Base-by-base conservation (phyloP, 1,140 invertebrate species). In the Aplysia californica region DNA sequence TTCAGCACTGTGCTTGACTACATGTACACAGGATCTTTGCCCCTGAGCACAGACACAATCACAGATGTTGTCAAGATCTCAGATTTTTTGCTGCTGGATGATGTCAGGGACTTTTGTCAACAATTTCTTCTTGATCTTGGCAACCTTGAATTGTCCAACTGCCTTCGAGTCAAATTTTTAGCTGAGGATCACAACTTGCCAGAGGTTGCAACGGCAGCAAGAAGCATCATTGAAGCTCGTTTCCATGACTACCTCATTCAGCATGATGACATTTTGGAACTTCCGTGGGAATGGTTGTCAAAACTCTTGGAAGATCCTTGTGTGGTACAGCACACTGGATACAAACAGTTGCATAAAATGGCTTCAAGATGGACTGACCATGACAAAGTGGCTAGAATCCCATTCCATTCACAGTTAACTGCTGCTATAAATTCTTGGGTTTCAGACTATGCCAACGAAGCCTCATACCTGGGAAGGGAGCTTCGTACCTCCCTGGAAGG, bases 1-100 rank as follows among this genome's bases (percentile, higher is more conserved):
- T 93, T 94, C 64, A 78, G 78, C 15, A 72, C 65, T 74, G 91
- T 97, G 0, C 91, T 98, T 71, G 94, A 96, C 84, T 98, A 97
- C 88, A 96, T 98, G 87, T 98, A 98, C 85, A 95, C 96, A 83
- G 96, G 96, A 20, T 88, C 91, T 79, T 87, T 93, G 15, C 85
- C 88, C 23, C 85, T 93, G 18, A 90, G 85, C 39, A 92, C 95
- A 88, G 92, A 93, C 38, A 96, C 96, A 92, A 95, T 97, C 29
- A 96, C 97, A 90, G 96, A 97, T 77, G 71, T 88, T 23, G 69
- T 88, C 2, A 80, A 80, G 64, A 83, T 87, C 29, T 84, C 87
- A 41, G 86, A 88, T 78, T 88, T 88, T 80, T 77, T 88, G 80
- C 89, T 98, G 71, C 92, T 97, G 77, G 93, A 87, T 67, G 86